Conservation (phyloP, 2,113 vertebrate genomes). For the Takifugu bimaculatus region DNA sequence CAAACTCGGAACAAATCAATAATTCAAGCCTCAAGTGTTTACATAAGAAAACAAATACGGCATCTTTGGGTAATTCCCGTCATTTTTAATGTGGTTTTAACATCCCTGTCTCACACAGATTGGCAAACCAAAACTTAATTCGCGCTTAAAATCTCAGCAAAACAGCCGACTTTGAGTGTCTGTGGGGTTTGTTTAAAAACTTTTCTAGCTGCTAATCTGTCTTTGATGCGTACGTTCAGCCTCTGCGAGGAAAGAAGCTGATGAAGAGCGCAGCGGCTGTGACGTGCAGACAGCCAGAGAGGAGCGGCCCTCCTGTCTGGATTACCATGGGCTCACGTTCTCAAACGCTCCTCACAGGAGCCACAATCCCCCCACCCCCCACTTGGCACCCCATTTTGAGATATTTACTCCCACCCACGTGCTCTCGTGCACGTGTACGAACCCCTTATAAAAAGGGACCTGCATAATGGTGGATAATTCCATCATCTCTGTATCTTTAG, state of each 20-base stretch:
- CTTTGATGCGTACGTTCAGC: conserved; percentile 44
- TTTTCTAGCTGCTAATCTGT: conserved; percentile 36
- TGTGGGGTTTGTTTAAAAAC: conserved; percentile 1
- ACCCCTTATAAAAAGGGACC: conserved; percentile 39
- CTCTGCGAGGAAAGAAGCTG: conserved; percentile 50
- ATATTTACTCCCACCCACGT: conserved; percentile 37
- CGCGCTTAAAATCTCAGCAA: conserved; percentile 7
- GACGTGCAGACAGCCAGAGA: conserved; percentile 18
- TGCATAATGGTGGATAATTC: conserved; percentile 73
- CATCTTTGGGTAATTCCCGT: background rate
- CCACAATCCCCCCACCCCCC: no score
- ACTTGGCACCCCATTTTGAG: conserved; percentile 21
- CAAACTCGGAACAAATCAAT: conserved; percentile 32
- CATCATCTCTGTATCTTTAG: conserved; percentile 61
- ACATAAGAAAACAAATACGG: conserved; percentile 6
- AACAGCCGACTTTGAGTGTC: conserved; percentile 18
- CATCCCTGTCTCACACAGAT: conserved; percentile 7
- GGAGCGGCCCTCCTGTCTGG: conserved; percentile 8
- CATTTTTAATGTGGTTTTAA: background rate
- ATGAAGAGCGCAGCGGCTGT: conserved; percentile 50
- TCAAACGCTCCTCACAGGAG: conserved; percentile 10
- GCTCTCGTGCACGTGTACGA: conserved; percentile 3
- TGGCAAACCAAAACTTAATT: conserved; percentile 39
- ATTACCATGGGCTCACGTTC: conserved; percentile 30
- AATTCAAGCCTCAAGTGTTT: conserved; percentile 36